These are phyloP conservation scores for Rhineura floridana DNA, from an alignment of 2,113 vertebrate genomes.

Conservation along the genomic window DNA sequence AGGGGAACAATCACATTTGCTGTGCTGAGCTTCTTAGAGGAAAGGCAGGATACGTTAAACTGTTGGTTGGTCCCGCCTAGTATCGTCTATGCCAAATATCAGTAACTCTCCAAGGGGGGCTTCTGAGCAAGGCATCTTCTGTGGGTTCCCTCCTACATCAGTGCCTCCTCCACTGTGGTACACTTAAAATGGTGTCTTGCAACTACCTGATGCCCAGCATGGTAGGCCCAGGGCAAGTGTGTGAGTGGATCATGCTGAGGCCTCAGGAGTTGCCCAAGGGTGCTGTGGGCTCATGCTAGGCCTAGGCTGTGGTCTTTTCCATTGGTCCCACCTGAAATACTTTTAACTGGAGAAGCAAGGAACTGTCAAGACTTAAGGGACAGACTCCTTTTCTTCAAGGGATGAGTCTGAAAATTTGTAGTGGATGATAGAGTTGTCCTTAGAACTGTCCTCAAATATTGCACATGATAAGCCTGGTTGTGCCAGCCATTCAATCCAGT, in stretches of 20 bases:
- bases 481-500: too few species aligned
- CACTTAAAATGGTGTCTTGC: too few species aligned
- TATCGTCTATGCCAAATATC: neutral
- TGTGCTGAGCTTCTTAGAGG: neutral
- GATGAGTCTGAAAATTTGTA: too few species aligned
- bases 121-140: too few species aligned
- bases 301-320: neutral
- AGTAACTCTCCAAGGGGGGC: neutral
- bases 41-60: neutral
- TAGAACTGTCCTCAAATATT: too few species aligned
- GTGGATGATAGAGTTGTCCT: too few species aligned
- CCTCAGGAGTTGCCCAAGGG: too few species aligned
- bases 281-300: too few species aligned
- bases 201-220: neutral
- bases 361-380: neutral
- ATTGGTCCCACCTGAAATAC: neutral
- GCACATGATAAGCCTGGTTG: too few species aligned
- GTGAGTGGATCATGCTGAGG: too few species aligned
- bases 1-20: neutral
- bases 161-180: neutral
- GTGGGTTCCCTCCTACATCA: neutral
- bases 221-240: neutral
- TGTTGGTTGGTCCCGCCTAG: neutral
- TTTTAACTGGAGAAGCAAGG: neutral
- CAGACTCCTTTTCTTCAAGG: too few species aligned